Evolutionary conservation across 2,888 invertebrate genomes (phyloP), one percentile per base, ranked within the genome.

Genomic region (Hermaeophaga mercurialis): DNA sequence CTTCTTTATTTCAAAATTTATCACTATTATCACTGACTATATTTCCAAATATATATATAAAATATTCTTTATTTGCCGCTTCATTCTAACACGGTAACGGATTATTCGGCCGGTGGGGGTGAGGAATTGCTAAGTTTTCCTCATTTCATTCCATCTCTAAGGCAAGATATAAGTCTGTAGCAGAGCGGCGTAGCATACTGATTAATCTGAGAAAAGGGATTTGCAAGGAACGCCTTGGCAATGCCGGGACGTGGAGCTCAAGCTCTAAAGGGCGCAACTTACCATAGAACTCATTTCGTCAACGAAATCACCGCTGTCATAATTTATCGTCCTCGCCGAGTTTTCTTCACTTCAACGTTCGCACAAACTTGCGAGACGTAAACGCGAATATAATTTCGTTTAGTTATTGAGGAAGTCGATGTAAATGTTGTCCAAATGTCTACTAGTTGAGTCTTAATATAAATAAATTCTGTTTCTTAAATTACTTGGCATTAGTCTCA

Each of bases 41-140:
- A n/a, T n/a, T n/a, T n/a, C n/a, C n/a, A n/a, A n/a, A n/a, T n/a
- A n/a, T n/a, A n/a, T n/a, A n/a, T n/a, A n/a, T n/a, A n/a, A 11
- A 44, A 11, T 6, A n/a, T 38, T 31, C 8, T 19, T 2, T n/a
- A 9, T 57, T 47, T 54, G 57, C 58, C 58, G 58, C 49, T 43
- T 19, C n/a, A n/a, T 7, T 18, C 11, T 15, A 24, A 38, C 31
- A 17, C 1, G 22, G 34, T 33, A 2, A 24, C 38, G 31, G 6
- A 58, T 22, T 49, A 45, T 48, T 38, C 39, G 11, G 46, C 36
- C 17, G 38, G 45, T 59, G 65, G 72, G 74, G 72, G 71, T 75
- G 75, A 74, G 76, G 76, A 75, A 77, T 76, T 77, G 74, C 75
- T 77, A 77, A 77, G 76, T 77, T 77, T 77, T 75, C 76, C 75